Percentiles rank a stretch among this genome's conserved stretches.
phyloP scores from a whole-genome alignment of 2,113 vertebrate genomes.

The Oreochromis tanganicae region DNA sequence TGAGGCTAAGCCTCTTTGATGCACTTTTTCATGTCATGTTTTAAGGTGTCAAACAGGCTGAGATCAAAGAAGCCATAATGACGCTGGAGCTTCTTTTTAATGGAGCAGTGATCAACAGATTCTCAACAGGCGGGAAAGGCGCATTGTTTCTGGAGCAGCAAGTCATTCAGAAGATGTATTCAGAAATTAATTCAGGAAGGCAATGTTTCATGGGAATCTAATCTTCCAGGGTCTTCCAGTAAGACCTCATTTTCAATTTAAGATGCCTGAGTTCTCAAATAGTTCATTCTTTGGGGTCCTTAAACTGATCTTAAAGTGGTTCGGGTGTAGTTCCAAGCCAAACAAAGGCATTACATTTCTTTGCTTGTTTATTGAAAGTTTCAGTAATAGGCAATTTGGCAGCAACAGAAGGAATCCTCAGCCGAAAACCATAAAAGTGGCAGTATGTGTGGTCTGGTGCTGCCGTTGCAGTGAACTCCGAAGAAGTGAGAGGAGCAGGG shows the following conservation, averaged over 20 bases:
- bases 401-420: slow-evolving; percentile 54
- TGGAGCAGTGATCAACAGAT: slow-evolving; percentile 27
- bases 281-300: slow-evolving; percentile 32
- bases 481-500: slow-evolving; percentile 33
- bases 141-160: neutral
- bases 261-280: slow-evolving; percentile 27
- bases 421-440: slow-evolving; percentile 53
- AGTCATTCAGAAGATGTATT: slow-evolving; percentile 14
- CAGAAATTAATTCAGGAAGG: slow-evolving; percentile 26
- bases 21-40: slow-evolving; percentile 19
- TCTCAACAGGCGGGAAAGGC: neutral
- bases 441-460: slow-evolving; percentile 75
- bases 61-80: slow-evolving; percentile 40
- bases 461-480: slow-evolving; percentile 48
- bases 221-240: slow-evolving; percentile 48
- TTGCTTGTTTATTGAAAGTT: slow-evolving; percentile 57
- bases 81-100: slow-evolving; percentile 1
- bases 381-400: slow-evolving; percentile 64
- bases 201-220: slow-evolving; percentile 22
- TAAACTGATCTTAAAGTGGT: slow-evolving; percentile 28
- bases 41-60: slow-evolving; percentile 49
- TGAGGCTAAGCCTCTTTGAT: slow-evolving; percentile 8
- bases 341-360: slow-evolving; percentile 55
- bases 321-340: slow-evolving; percentile 35
- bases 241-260: slow-evolving; percentile 37